phyloP scores from a whole-genome alignment of 2,113 vertebrate genomes.

The Nycticorax nycticorax region DNA sequence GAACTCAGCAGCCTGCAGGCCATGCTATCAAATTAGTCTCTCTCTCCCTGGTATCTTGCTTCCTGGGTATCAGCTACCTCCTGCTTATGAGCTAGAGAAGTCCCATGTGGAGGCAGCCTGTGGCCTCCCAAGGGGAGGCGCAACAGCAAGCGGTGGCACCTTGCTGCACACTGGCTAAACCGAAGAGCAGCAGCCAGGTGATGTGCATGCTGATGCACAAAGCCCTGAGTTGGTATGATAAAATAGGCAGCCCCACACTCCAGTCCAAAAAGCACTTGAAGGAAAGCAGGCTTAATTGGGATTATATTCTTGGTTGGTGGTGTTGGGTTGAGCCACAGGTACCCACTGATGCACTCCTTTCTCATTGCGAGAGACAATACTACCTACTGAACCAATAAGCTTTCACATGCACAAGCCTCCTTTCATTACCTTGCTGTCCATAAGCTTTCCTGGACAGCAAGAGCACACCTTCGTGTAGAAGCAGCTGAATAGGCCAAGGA shows the following conservation, averaged over 20 bases:
- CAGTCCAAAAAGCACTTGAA: background rate
- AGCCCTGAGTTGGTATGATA: too few species aligned
- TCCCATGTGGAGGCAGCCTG: background rate
- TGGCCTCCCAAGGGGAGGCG: background rate
- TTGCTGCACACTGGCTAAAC: background rate
- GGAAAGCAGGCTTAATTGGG: background rate
- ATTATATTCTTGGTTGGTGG: background rate
- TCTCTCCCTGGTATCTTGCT: background rate
- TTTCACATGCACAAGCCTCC: background rate
- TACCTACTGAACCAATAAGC: background rate
- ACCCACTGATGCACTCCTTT: background rate
- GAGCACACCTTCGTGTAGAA: background rate
- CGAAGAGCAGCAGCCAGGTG: background rate
- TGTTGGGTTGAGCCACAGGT: background rate
- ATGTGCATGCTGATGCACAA: background rate
- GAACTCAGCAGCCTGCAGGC: background rate
- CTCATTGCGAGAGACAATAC: background rate
- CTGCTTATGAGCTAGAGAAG: background rate
- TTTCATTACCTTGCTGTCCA: background rate
- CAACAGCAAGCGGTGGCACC: background rate
- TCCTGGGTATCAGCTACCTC: background rate
- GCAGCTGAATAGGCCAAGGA: background rate
- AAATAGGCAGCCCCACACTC: background rate
- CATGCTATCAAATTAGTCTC: background rate
- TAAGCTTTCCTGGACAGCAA: background rate